phyloP scores from a whole-genome alignment of 2,113 vertebrate species.

The Stercorarius parasiticus region DNA sequence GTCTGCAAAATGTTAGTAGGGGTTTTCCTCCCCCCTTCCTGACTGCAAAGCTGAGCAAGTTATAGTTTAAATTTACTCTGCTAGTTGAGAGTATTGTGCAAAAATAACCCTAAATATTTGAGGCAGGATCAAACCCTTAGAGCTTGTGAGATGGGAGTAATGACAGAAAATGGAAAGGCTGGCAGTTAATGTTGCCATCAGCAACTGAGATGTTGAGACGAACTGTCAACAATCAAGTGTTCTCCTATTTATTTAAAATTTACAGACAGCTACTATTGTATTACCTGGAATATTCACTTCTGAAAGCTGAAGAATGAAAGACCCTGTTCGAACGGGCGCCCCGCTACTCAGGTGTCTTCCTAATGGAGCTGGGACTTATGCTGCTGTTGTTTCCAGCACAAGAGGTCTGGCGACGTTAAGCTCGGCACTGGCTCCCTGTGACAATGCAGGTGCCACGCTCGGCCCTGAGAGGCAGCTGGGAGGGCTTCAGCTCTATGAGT shows the following conservation, averaged over 20 bases:
- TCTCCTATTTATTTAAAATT: not conserved
- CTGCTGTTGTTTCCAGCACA: not conserved
- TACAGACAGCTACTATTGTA: not conserved
- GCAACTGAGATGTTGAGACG: not conserved
- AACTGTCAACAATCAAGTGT: not conserved
- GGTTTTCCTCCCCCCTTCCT: not conserved
- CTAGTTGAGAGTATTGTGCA: not conserved
- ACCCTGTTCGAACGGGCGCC: fast-evolving
- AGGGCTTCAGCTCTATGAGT: not conserved
- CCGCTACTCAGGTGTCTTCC: not conserved
- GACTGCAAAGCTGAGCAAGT: not conserved
- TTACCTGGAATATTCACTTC: not conserved
- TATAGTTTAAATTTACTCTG: not conserved
- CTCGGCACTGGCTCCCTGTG: fast-evolving
- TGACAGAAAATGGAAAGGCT: not conserved
- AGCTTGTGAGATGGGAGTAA: not conserved
- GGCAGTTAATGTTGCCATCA: not conserved
- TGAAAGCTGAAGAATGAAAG: not conserved
- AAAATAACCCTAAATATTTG: not conserved
- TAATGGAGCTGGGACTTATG: not conserved
- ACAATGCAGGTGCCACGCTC: fast-evolving
- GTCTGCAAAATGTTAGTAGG: not conserved
- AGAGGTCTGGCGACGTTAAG: not conserved
- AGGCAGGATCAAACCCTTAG: not conserved
- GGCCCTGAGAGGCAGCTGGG: fast-evolving